Conservation (phyloP, 2,797 vertebrate species). For the Sebastes oblongus region DNA sequence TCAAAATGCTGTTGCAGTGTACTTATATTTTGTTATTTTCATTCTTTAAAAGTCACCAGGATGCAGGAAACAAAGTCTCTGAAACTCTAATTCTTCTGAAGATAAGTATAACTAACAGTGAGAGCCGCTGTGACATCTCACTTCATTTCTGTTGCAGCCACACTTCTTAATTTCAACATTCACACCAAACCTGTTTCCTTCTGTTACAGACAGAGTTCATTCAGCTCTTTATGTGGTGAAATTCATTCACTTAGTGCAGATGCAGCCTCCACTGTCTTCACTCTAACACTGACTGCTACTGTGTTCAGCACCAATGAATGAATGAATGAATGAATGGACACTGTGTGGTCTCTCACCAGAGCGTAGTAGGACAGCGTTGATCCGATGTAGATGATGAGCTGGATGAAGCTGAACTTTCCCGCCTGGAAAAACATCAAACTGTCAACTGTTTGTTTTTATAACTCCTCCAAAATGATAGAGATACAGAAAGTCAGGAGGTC, state of each 20-base stretch:
- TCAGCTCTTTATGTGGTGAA: neutral
- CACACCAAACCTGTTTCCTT: neutral
- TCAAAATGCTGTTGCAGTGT: no score
- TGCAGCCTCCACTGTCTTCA: neutral
- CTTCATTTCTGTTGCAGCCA: neutral
- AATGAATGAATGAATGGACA: neutral
- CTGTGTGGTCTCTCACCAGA: constrained; percentile 79
- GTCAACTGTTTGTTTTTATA: neutral
- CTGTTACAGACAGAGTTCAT: neutral
- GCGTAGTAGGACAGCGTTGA: constrained; percentile 87
- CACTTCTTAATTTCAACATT: neutral
- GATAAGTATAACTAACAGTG: neutral
- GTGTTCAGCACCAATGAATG: neutral
- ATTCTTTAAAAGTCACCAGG: no score
- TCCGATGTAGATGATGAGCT: constrained; percentile 84
- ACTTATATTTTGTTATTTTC: no score
- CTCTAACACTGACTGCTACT: neutral
- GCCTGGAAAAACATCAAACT: constrained; percentile 75
- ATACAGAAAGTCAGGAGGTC: neutral
- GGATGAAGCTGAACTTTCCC: constrained; percentile 84
- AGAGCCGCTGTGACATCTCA: neutral
- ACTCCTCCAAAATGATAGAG: neutral
- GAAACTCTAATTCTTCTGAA: no score
- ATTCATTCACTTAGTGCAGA: neutral
- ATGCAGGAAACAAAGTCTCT: no score